A percentile compares a stretch with the other conserved stretches of the same genome.
Evolutionary conservation across 2,113 vertebrate genomes (phyloP).

Genomic region (Indicator indicator): DNA sequence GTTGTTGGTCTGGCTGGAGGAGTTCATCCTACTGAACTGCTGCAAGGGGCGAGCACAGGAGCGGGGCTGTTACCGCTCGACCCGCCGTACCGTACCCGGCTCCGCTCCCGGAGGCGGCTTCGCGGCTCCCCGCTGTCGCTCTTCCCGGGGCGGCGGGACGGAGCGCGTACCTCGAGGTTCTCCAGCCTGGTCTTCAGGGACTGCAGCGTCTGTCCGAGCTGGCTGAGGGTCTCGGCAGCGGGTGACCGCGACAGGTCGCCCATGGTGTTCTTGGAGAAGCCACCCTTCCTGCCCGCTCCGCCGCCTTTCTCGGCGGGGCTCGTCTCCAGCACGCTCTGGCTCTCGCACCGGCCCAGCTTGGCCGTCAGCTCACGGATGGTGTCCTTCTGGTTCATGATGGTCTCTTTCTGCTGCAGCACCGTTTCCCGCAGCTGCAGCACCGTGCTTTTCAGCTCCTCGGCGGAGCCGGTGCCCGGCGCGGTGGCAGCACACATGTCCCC

Average conservation of each 20-base stretch:
- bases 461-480: slow-evolving; percentile 86
- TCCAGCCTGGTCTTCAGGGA: slow-evolving; percentile 93
- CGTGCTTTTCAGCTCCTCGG: slow-evolving; percentile 90
- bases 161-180: slow-evolving; percentile 89
- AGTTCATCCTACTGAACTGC: slow-evolving; percentile 93
- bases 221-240: slow-evolving; percentile 91
- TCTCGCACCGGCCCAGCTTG: slow-evolving; percentile 94
- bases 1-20: slow-evolving; percentile 87
- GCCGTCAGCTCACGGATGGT: slow-evolving; percentile 94
- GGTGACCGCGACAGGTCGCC: slow-evolving; percentile 91
- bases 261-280: slow-evolving; percentile 88
- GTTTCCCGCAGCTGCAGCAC: slow-evolving; percentile 95
- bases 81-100: not conserved
- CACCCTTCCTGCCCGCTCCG: slow-evolving; percentile 77
- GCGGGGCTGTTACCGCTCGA: not conserved
- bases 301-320: slow-evolving; percentile 78
- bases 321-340: slow-evolving; percentile 82
- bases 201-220: slow-evolving; percentile 95
- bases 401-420: slow-evolving; percentile 96
- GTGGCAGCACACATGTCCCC: slow-evolving; percentile 92
- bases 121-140: not conserved
- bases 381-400: slow-evolving; percentile 94
- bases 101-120: not conserved
- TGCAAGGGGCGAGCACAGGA: slow-evolving; percentile 53
- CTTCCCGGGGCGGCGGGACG: not conserved